phyloP scores from a whole-genome alignment of 1,140 invertebrate species.

The Anastatus disparis region DNA sequence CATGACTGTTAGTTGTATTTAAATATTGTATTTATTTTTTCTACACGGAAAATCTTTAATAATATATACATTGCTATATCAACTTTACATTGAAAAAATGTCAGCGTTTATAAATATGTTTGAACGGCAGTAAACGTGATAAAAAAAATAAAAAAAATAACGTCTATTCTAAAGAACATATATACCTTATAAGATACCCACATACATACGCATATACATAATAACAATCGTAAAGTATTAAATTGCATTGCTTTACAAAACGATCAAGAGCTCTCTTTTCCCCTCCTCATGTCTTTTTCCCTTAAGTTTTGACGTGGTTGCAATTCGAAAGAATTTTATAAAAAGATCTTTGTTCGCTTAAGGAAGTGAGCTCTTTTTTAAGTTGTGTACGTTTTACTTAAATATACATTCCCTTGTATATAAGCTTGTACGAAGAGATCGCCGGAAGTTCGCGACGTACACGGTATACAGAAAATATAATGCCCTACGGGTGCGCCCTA shows the following conservation, averaged over 20 bases:
- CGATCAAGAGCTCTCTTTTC: constrained; percentile 39
- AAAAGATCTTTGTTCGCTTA: constrained; percentile 64
- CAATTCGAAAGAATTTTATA: constrained; percentile 57
- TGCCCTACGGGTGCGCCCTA: constrained; percentile 57
- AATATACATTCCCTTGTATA: too few relatives aligned
- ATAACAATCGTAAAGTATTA: constrained; percentile 34
- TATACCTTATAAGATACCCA: not conserved
- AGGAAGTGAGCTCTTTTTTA: constrained; percentile 59
- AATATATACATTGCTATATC: too few relatives aligned
- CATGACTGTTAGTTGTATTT: too few relatives aligned
- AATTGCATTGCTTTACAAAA: constrained; percentile 50
- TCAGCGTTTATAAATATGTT: too few relatives aligned
- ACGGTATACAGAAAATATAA: constrained; percentile 33
- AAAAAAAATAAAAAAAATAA: too few relatives aligned
- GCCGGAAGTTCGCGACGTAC: constrained; percentile 37
- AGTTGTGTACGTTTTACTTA: constrained; percentile 41
- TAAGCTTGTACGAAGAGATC: too few relatives aligned
- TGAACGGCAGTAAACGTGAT: too few relatives aligned
- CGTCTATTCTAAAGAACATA: too few relatives aligned
- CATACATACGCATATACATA: not conserved
- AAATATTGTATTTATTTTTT: too few relatives aligned
- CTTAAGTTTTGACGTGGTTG: constrained; percentile 52
- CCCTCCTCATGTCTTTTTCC: too few relatives aligned
- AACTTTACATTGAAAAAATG: too few relatives aligned
- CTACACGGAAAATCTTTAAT: too few relatives aligned